Evolutionary conservation across 2,113 vertebrate genomes (phyloP), one percentile per base, ranked within the genome.

Genomic region (Indri indri): DNA sequence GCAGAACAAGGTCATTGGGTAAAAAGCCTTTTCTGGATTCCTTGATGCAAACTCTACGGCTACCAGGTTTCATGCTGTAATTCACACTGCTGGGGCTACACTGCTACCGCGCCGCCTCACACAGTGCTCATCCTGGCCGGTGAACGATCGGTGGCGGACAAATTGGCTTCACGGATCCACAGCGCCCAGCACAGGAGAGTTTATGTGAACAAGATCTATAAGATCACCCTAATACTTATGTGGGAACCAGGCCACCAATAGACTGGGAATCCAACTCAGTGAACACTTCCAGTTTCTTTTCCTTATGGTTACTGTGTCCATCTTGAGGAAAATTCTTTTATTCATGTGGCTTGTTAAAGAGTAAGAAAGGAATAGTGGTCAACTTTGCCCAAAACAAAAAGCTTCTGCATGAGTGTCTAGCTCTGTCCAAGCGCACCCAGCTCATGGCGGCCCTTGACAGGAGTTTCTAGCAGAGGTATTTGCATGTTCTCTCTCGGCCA

Each of bases 341-440:
- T 92, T 96, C 16, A 1, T 27, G 96, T 86, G 90, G 92, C 97
- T 97, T 95, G 94, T 97, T 98, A 97, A 70, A 83, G 79, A 94
- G 50, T 87, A 94, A 95, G 80, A 86, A 95, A 96, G 94, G 97
- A 98, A 98, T 96, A 98, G 97, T 94, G 82, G 98, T 96, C 97
- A 98, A 98, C 98, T 99, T 99, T 99, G 99, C 99, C 99, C 98
- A 98, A 98, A 97, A 96, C 94, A 50, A 94, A 97, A 98, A 98
- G 97, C 98, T 88, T 97, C 95, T 95, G 97, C 83, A 83, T 90
- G 95, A 93, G 65, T 87, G 63, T 97, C 96, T 97, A 97, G 97
- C 97, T 97, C 94, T 97, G 96, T 96, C 97, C 97, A 81, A 96
- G 98, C 88, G 87, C 97, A 88, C 97, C 94, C 92, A 45, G 94